Percentiles rank a stretch among this genome's conserved stretches.
Evolutionary conservation across 2,113 vertebrate genomes (phyloP).

Genomic region (Nyctereutes procyonoides): DNA sequence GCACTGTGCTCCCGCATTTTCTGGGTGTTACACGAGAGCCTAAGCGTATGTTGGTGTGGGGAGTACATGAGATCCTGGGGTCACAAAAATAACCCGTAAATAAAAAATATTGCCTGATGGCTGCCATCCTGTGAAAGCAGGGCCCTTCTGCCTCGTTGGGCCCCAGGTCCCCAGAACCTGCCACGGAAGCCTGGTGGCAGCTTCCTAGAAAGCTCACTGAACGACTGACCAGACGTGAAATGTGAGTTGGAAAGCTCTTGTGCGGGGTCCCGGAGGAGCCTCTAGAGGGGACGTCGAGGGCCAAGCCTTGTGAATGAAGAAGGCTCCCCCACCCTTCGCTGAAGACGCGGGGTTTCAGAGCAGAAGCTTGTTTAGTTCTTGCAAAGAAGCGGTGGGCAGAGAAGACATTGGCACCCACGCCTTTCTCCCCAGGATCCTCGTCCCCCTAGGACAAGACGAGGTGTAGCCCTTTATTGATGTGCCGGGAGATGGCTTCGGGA

Average conservation of each 20-base stretch:
- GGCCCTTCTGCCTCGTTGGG: neutral
- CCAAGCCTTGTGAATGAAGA: too few species aligned
- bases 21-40: neutral
- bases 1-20: accelerated
- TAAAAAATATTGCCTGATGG: accelerated
- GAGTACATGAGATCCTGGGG: accelerated
- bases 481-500: accelerated
- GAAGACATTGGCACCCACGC: neutral
- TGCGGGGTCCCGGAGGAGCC: neutral
- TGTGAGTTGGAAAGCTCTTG: accelerated
- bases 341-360: accelerated
- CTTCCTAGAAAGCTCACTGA: neutral
- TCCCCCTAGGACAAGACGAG: neutral
- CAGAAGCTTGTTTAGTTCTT: neutral
- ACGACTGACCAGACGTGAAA: neutral
- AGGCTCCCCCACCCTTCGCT: accelerated
- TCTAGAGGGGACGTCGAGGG: accelerated
- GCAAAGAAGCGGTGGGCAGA: neutral
- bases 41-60: accelerated
- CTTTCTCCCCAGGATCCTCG: neutral
- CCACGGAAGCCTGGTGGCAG: neutral
- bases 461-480: accelerated
- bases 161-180: neutral
- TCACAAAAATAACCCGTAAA: neutral
- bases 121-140: accelerated